A percentile compares a stretch with the other conserved stretches of the same genome.
These are phyloP conservation scores for Beris chalybata DNA, from an alignment of 2,888 invertebrate species.

Conservation along the genomic window DNA sequence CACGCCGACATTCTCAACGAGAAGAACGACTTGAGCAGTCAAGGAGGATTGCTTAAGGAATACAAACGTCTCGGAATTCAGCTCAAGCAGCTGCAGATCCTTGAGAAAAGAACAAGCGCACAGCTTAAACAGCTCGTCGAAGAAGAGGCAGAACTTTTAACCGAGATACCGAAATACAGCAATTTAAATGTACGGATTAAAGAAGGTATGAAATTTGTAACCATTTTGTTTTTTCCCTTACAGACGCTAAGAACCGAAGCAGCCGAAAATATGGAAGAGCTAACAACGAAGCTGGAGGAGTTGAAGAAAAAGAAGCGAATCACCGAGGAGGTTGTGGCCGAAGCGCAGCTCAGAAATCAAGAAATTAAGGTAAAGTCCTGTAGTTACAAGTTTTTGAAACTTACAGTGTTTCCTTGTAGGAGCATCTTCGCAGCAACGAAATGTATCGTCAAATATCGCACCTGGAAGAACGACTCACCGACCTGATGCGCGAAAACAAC, in stretches of 20 bases:
- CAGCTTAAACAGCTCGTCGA: constrained; percentile 38
- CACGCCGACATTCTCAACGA: constrained; percentile 36
- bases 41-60: constrained; percentile 42
- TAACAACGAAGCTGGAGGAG: constrained; percentile 40
- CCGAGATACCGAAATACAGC: constrained; percentile 41
- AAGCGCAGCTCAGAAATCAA: constrained; percentile 38
- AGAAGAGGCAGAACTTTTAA: constrained; percentile 36
- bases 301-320: constrained; percentile 41
- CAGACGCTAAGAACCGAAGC: constrained; percentile 40
- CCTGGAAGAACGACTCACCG: constrained; percentile 42
- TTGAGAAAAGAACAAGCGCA: constrained; percentile 40
- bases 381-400: background rate
- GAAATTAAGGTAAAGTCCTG: constrained; percentile 40
- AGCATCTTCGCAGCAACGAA: constrained; percentile 41
- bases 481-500: constrained; percentile 42
- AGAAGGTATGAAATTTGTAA: background rate
- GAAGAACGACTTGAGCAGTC: constrained; percentile 39
- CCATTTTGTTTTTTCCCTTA: background rate
- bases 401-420: constrained; percentile 23
- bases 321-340: constrained; percentile 41
- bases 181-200: constrained; percentile 38
- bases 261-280: constrained; percentile 40
- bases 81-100: constrained; percentile 43
- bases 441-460: constrained; percentile 43
- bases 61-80: constrained; percentile 42